Base-by-base conservation (phyloP, 2,113 vertebrate species). In the Rhinogobius similis region DNA sequence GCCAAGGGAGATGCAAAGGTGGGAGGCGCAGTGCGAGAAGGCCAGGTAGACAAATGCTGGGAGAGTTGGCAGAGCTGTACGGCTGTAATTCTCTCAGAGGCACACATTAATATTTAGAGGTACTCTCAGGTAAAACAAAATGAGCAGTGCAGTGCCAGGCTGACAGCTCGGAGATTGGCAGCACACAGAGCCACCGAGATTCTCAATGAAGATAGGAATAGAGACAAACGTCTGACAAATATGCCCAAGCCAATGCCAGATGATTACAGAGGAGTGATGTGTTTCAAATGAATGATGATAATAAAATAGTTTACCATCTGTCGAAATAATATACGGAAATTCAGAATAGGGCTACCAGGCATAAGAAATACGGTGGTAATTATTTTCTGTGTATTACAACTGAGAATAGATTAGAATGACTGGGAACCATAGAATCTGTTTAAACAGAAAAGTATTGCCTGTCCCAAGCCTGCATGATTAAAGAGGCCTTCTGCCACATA, bases 81-180 rank as follows among this genome's bases (percentile, higher is more conserved):
- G 84, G 87, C 80, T 74, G 75, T 83, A 86, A 88, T 82, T 87
- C 86, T 85, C 71, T 67, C 72, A 85, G 78, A 84, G 72, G 83
- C 70, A 43, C 56, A 48, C 83, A 89, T 91, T 90, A 89, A 88
- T 89, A 90, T 92, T 90, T 88, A 90, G 82, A 78, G 78, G 73
- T 56, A 87, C 89, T 90, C 82, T 88, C 84, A 89, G 87, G 89
- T 89, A 81, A 87, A 89, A 89, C 85, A 85, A 90, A 91, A 91
- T 87, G 87, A 91, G 82, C 75, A 72, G 78, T 74, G 67, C 69
- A 72, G 72, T 63, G 59, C 63, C 64, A 62, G 81, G 66, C 72
- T 82, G 74, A 87, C 67, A 39, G 75, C 61, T 65, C 0, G 10
- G 78, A 44, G 76, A 83, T 73, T 78, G 56, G 86, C 56, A 87